These are phyloP conservation scores for Tricholaema leucomelas DNA, from an alignment of 2,113 vertebrate genomes.

Conservation along the genomic window DNA sequence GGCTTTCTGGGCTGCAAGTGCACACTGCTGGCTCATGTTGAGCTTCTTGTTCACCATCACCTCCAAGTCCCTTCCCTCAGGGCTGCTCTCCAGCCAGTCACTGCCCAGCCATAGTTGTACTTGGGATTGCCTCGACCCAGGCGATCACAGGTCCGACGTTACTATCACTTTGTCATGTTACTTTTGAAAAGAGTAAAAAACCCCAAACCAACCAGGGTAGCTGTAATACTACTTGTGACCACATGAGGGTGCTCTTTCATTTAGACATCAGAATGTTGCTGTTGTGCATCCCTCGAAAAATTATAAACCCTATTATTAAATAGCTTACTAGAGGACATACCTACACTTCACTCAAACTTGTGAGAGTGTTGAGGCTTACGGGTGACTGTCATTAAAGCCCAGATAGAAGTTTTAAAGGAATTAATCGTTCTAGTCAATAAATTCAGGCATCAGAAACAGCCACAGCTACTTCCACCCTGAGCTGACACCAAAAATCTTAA, in stretches of 20 bases:
- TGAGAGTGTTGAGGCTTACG: neutral
- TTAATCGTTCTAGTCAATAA: neutral
- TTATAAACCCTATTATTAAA: neutral
- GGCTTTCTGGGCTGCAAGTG: too few species aligned
- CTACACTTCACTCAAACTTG: neutral
- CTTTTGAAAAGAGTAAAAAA: neutral
- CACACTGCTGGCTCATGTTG: too few species aligned
- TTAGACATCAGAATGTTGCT: neutral
- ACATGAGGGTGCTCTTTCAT: constrained; percentile 37
- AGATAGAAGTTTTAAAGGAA: neutral
- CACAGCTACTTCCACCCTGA: neutral
- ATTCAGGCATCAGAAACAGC: neutral
- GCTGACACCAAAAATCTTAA: neutral
- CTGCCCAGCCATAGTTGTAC: too few species aligned
- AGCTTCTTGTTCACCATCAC: too few species aligned
- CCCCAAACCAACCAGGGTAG: too few species aligned
- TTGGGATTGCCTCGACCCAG: too few species aligned
- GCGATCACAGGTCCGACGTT: neutral
- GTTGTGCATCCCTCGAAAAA: neutral
- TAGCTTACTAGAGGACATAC: neutral
- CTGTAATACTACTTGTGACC: neutral
- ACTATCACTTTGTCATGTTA: neutral
- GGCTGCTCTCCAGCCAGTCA: too few species aligned
- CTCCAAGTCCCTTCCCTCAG: too few species aligned
- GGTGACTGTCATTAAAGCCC: neutral